These are phyloP conservation scores for Tragelaphus scriptus DNA, from an alignment of 2,113 vertebrate species.

Conservation along the genomic window DNA sequence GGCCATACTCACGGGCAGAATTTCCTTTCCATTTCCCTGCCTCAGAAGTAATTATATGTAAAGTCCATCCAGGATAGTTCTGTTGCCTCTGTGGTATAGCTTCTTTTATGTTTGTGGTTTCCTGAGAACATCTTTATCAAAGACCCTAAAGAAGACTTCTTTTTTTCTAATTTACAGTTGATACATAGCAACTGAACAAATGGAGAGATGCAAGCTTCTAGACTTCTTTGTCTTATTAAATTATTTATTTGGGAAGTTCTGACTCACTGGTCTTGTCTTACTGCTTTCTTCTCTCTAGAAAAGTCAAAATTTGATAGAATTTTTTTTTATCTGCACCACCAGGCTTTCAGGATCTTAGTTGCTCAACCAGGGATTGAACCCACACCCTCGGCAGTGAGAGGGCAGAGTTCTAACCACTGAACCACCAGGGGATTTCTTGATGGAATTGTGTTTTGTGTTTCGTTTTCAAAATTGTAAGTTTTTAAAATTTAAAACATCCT, in stretches of 20 bases:
- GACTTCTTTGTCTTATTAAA: slow-evolving; percentile 38
- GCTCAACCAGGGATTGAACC: background rate
- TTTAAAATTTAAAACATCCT: background rate
- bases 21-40: background rate
- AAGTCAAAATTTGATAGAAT: background rate
- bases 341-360: background rate
- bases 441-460: background rate
- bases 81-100: background rate
- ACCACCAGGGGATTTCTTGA: background rate
- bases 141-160: background rate
- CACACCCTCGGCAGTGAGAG: background rate
- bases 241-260: slow-evolving; percentile 1
- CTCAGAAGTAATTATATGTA: background rate
- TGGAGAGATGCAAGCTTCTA: background rate
- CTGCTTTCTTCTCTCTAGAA: background rate
- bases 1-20: background rate
- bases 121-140: background rate
- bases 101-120: background rate
- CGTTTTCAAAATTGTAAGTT: background rate
- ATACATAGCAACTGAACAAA: background rate
- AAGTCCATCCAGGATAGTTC: background rate
- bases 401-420: background rate
- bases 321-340: background rate
- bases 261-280: background rate
- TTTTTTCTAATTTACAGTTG: background rate